These are phyloP conservation scores for Zeuzera pyrina DNA, from an alignment of 2,888 invertebrate genomes.

Conservation along the genomic window DNA sequence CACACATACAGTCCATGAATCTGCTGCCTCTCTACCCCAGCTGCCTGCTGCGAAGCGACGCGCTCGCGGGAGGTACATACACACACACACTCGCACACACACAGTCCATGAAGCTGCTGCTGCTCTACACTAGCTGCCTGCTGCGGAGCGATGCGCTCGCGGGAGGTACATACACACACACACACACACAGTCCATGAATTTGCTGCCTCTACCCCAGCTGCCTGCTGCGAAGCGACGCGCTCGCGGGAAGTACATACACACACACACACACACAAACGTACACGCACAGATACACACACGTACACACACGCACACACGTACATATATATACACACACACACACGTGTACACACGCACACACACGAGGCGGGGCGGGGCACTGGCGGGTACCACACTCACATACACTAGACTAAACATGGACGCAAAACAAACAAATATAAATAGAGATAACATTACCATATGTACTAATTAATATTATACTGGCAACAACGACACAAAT, in stretches of 20 bases:
- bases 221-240: constrained; percentile 93
- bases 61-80: constrained; percentile 87
- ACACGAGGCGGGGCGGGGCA: too few species aligned
- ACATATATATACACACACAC: background rate
- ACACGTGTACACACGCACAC: background rate
- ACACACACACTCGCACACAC: too few species aligned
- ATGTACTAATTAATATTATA: too few species aligned
- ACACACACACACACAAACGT: too few species aligned
- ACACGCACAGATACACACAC: too few species aligned
- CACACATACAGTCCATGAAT: constrained; percentile 99
- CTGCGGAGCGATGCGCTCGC: constrained; percentile 93
- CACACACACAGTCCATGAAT: constrained; percentile 99
- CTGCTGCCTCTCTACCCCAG: constrained; percentile 95
- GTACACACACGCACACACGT: too few species aligned
- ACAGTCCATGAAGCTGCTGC: constrained; percentile 97
- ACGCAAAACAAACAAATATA: too few species aligned
- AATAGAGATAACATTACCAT: too few species aligned
- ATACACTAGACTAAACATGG: too few species aligned
- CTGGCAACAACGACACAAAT: too few species aligned
- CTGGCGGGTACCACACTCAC: too few species aligned
- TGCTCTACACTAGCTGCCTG: constrained; percentile 94
- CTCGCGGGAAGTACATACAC: constrained; percentile 85
- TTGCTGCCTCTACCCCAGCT: constrained; percentile 97
- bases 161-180: constrained; percentile 85
- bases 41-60: constrained; percentile 94